Conservation (phyloP, 1,140 invertebrate species). For the Calliphora vicina region DNA sequence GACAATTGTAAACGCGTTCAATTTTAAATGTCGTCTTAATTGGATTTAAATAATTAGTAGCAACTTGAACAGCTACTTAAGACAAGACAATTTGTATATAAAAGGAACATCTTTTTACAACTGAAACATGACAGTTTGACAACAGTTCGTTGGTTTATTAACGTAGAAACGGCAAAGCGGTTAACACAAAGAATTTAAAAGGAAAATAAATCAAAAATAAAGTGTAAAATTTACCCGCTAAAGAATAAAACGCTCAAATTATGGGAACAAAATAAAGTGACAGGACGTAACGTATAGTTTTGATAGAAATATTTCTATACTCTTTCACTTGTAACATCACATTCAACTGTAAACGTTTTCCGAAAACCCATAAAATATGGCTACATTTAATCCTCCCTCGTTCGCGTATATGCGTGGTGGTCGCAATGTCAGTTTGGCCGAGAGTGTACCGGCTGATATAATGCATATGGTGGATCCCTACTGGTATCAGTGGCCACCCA, state of each 20-base stretch:
- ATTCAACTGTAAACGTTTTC: background rate
- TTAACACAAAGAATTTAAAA: background rate
- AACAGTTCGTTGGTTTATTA: background rate
- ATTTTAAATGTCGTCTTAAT: background rate
- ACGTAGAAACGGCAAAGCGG: background rate
- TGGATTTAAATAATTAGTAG: background rate
- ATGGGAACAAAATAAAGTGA: background rate
- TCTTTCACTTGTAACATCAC: background rate
- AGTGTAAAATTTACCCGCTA: background rate
- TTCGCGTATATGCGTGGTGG: slow-evolving; percentile 51
- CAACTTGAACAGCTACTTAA: background rate
- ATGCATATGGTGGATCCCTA: slow-evolving; percentile 75
- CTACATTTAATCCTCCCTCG: slow-evolving; percentile 49
- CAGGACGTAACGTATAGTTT: background rate
- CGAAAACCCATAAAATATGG: slow-evolving; percentile 41
- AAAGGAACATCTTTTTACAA: background rate
- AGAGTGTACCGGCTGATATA: slow-evolving; percentile 77
- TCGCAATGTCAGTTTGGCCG: slow-evolving; percentile 76
- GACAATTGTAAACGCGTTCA: background rate
- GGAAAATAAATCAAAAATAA: background rate
- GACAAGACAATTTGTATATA: background rate
- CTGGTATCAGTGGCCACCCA: slow-evolving; percentile 79
- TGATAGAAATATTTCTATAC: background rate
- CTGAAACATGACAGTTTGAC: background rate
- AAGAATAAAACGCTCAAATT: background rate